Evolutionary conservation across 2,797 vertebrate species (phyloP).

Genomic region (Pseudochirops cupreus): DNA sequence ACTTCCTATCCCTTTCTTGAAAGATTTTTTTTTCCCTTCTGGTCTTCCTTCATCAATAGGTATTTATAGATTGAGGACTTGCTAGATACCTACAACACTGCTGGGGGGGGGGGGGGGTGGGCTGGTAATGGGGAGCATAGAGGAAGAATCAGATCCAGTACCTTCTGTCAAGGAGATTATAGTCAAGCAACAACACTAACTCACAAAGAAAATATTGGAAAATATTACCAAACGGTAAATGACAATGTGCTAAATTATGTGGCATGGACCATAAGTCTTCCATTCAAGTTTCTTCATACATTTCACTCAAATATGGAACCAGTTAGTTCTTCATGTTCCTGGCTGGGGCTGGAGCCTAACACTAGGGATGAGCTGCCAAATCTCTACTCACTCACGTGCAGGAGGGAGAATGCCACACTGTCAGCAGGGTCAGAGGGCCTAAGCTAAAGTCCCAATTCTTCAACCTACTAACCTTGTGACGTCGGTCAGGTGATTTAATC

Average conservation of each 20-base stretch:
- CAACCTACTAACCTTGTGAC: not conserved
- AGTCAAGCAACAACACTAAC: not conserved
- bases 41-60: not conserved
- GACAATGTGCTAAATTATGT: not conserved
- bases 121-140: not conserved
- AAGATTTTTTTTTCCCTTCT: not conserved
- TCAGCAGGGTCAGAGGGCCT: not conserved
- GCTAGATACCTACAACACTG: not conserved
- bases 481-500: not conserved
- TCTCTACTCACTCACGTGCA: not conserved
- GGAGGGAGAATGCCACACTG: not conserved
- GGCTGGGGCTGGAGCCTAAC: not conserved
- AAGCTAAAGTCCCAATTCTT: not conserved
- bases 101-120: not conserved
- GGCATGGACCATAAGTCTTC: not conserved
- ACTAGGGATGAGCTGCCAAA: not conserved
- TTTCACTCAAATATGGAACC: not conserved
- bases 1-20: not conserved
- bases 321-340: not conserved
- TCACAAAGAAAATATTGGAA: not conserved
- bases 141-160: not conserved
- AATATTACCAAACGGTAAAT: not conserved
- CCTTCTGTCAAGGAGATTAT: not conserved
- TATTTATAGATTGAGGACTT: not conserved
- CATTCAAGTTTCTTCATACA: not conserved